These are phyloP conservation scores for Xylocopa sonorina DNA, from an alignment of 1,140 invertebrate species.

Conservation along the genomic window DNA sequence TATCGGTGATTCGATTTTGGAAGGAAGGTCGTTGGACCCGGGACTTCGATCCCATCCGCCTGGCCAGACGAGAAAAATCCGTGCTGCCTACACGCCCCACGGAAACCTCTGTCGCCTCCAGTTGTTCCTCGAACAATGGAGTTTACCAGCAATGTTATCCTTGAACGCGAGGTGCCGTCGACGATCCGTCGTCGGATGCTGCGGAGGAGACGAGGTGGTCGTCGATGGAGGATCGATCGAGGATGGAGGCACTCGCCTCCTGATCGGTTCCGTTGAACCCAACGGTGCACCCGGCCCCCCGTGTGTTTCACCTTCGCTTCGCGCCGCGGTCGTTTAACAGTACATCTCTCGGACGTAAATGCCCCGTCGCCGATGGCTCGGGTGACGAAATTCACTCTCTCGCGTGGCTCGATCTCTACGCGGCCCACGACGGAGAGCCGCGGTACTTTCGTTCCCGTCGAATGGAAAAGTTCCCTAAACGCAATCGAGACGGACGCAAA, in stretches of 20 bases:
- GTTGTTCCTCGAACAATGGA: conserved; percentile 4
- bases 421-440: conserved; percentile 52
- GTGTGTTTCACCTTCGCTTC: conserved; percentile 47
- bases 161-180: no score
- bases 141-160: no score
- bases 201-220: neutral
- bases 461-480: conserved; percentile 72
- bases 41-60: conserved; percentile 27
- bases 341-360: conserved; percentile 48
- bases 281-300: neutral
- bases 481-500: conserved; percentile 69
- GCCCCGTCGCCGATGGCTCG: neutral
- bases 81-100: conserved; percentile 27
- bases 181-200: neutral
- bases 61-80: conserved; percentile 35
- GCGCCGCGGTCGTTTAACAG: conserved; percentile 24
- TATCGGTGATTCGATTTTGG: no score
- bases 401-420: conserved; percentile 4
- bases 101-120: conserved; percentile 16
- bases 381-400: conserved; percentile 70
- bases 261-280: conserved; percentile 28
- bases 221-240: no score
- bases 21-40: no score
- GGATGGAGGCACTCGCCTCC: no score
- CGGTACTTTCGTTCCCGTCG: conserved; percentile 64